Evolutionary conservation across 2,888 invertebrate species (phyloP).

Genomic region (Platerodrilus igneus): DNA sequence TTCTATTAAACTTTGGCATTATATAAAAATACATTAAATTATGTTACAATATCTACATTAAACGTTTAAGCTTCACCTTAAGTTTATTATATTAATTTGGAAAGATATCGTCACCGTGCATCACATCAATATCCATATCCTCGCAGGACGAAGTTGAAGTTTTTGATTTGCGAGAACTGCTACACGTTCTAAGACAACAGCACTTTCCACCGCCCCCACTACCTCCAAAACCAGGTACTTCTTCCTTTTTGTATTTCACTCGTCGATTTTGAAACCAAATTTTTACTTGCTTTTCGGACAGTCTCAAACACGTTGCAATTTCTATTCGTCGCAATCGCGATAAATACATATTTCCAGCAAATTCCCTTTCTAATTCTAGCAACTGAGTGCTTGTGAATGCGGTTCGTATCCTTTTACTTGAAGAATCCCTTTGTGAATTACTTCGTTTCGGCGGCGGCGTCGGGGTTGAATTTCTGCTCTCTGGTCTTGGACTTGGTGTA

Average conservation of each 20-base stretch:
- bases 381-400: slow-evolving; percentile 90
- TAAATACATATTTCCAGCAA: slow-evolving; percentile 84
- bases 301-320: slow-evolving; percentile 80
- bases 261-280: slow-evolving; percentile 94
- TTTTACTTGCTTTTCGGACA: slow-evolving; percentile 93
- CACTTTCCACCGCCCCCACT: slow-evolving; percentile 42
- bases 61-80: no score
- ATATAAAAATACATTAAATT: no score
- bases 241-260: slow-evolving; percentile 90
- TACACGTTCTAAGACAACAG: slow-evolving; percentile 52
- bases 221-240: slow-evolving; percentile 50
- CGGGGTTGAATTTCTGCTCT: slow-evolving; percentile 55
- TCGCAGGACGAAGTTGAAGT: slow-evolving; percentile 39
- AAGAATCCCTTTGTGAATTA: slow-evolving; percentile 51
- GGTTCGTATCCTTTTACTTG: slow-evolving; percentile 83
- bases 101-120: slow-evolving; percentile 39
- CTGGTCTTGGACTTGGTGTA: slow-evolving; percentile 31
- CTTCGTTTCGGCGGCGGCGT: slow-evolving; percentile 52
- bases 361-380: slow-evolving; percentile 83
- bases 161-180: slow-evolving; percentile 33
- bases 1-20: slow-evolving; percentile 17
- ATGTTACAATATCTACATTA: no score
- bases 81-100: no score
- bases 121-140: slow-evolving; percentile 45
- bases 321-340: slow-evolving; percentile 86